Percentiles rank a stretch among this genome's conserved stretches.
Conservation (phyloP, 1,140 invertebrate genomes). For the Meteorus sp. region DNA sequence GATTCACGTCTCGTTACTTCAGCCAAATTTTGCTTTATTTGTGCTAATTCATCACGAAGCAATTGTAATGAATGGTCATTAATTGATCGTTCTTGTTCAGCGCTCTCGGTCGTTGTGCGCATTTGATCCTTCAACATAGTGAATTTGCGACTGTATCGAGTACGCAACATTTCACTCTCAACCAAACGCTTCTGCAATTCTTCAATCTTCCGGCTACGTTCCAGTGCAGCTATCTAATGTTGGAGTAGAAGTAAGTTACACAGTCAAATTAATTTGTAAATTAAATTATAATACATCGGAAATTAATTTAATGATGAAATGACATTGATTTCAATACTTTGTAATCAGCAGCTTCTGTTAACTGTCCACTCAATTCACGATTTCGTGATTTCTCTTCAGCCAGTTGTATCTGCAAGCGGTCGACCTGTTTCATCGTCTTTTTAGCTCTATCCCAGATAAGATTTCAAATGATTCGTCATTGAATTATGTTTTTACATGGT, state of each 20-base stretch:
- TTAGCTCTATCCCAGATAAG: slow-evolving; percentile 59
- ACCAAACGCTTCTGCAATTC: slow-evolving; percentile 76
- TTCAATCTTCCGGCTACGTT: slow-evolving; percentile 80
- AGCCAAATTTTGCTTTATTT: slow-evolving; percentile 70
- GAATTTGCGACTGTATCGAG: slow-evolving; percentile 72
- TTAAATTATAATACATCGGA: neutral
- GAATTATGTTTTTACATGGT: neutral
- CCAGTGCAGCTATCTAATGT: slow-evolving; percentile 75
- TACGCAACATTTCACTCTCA: slow-evolving; percentile 72
- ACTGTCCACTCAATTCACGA: slow-evolving; percentile 75
- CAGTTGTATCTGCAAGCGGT: slow-evolving; percentile 72
- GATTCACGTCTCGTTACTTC: slow-evolving; percentile 74
- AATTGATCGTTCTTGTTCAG: slow-evolving; percentile 70
- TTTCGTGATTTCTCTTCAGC: slow-evolving; percentile 72
- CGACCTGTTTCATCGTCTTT: slow-evolving; percentile 76
- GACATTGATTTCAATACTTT: slow-evolving; percentile 62
- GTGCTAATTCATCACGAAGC: slow-evolving; percentile 71
- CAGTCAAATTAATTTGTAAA: neutral
- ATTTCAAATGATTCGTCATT: too few species aligned
- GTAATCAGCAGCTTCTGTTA: slow-evolving; percentile 80
- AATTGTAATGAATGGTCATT: slow-evolving; percentile 69
- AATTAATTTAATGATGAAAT: neutral
- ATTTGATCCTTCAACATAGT: slow-evolving; percentile 72
- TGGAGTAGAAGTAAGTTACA: neutral
- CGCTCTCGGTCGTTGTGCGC: slow-evolving; percentile 64